Evolutionary conservation across 2,888 invertebrate species (phyloP), one percentile per base, ranked within the genome.

Genomic region (Oxycera nigricornis): DNA sequence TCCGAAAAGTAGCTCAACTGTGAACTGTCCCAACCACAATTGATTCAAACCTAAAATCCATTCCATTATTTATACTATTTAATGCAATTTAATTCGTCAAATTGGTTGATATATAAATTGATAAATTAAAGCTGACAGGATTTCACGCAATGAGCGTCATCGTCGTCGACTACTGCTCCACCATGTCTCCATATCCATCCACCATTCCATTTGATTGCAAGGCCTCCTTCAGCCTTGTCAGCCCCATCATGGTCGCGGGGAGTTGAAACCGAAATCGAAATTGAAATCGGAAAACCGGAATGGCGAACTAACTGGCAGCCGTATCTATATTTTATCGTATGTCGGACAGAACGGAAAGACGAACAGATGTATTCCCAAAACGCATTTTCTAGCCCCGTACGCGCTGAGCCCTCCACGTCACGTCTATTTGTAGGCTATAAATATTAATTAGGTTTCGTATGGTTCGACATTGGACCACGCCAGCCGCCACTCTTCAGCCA

Each of bases 391-490:
- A 7, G 39, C 39, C 7, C 14, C 39, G 14, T 39, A 9, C 39
- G 55, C 4, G 22, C 20, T 55, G 55, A 55, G 17, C 46, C 24
- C 55, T 24, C 55, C 55, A 55, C 55, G 17, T 55, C 22, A 55
- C 24, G 30, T 35, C 70, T 70, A 70, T 55, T 70, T 55, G 46
- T 11, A n/a, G 52, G 70, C 52, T 52, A 70, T 70, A 70, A 70
- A 70, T 70, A 70, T 70, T 70, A 70, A 70, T 70, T 70, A 70
- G 70, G 70, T 52, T 70, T 70, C 55, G 46, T 70, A 70, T 52
- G 68, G 55, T 55, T 70, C 70, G 70, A 55, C 70, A 70, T 55
- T 52, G 20, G 70, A 70, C 70, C 70, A 50, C 67, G 17, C n/a
- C 41, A 7, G 31, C 31, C 31, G 20, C 22, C 55, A 55, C 24